Evolutionary conservation across 1,140 invertebrate species (phyloP), one percentile per base, ranked within the genome.

Genomic region (Contarinia nasturtii): DNA sequence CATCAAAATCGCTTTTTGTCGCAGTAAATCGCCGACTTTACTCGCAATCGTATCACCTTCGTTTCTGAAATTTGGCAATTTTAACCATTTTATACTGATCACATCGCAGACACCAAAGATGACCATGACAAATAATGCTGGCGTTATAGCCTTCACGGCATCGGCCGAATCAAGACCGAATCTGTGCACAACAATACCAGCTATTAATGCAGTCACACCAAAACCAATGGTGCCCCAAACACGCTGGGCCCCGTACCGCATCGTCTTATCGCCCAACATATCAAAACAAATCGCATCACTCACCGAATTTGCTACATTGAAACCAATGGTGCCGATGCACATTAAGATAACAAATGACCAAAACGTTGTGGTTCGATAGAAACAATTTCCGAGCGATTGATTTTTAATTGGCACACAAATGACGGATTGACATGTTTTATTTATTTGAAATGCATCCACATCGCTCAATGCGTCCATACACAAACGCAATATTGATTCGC

Each of bases 281-380:
- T 85, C 82, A 56, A 85, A 86, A 61, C 82, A 85, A 45, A 85
- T 77, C 19, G 82, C 80, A 64, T 86, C 83, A 33, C 77, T 80
- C 21, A 84, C 77, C 46, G 76, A 80, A 54, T 83, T 85, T 17
- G 71, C 69, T 1, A 86, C 79, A 58, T 85, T 85, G 54, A 78
- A 86, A 15, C 77, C 75, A 50, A 85, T 77, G 1, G 73, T 78
- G 27, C 81, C 81, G 1, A 82, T 48, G 22, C 75, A 76, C 66
- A 82, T 75, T 7, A 84, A 57, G 3, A 78, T 50, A 0, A 84
- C 72, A 53, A 82, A 85, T 12, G 69, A 63, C 82, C 80, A 83
- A 55, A 86, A 86, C 14, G 69, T 69, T 0, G 57, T 48, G 0
- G 70, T 72, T 18, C 41, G 7, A 43, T n/a, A 18, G 11, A 19